phyloP scores from a whole-genome alignment of 2,888 invertebrate genomes.

The Drosophila multiciliata region DNA sequence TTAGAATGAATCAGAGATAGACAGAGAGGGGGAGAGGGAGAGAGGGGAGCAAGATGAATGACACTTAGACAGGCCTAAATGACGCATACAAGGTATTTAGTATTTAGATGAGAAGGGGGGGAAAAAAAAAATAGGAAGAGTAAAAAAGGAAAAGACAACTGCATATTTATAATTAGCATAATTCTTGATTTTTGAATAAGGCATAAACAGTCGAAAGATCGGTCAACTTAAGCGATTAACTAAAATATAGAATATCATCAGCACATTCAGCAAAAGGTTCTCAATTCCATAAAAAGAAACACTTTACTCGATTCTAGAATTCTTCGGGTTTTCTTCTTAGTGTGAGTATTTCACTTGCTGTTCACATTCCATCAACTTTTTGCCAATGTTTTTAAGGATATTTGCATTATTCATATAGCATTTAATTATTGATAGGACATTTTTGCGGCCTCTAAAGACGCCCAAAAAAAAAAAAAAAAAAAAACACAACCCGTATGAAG shows the following conservation, averaged over 20 bases:
- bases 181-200: slow-evolving; percentile 28
- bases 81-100: slow-evolving; percentile 76
- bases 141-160: not conserved
- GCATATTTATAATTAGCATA: slow-evolving; percentile 47
- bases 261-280: slow-evolving; percentile 30
- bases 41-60: slow-evolving; percentile 8
- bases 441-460: slow-evolving; percentile 27
- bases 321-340: not conserved
- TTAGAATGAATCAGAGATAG: slow-evolving; percentile 33
- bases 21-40: slow-evolving; percentile 5
- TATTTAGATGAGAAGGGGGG: slow-evolving; percentile 34
- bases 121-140: slow-evolving; percentile 2
- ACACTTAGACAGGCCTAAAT: slow-evolving; percentile 62
- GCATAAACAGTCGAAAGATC: not conserved
- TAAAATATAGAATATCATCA: slow-evolving; percentile 30
- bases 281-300: slow-evolving; percentile 9
- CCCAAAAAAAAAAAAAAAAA: not conserved
- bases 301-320: not conserved
- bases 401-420: slow-evolving; percentile 37
- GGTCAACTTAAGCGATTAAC: slow-evolving; percentile 19
- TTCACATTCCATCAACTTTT: slow-evolving; percentile 17
- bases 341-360: not conserved
- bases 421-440: slow-evolving; percentile 34
- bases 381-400: slow-evolving; percentile 34
- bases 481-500: slow-evolving; percentile 49